Base-by-base conservation (phyloP, 2,888 invertebrate genomes). In the Pyrrhopygopsis socrates region DNA sequence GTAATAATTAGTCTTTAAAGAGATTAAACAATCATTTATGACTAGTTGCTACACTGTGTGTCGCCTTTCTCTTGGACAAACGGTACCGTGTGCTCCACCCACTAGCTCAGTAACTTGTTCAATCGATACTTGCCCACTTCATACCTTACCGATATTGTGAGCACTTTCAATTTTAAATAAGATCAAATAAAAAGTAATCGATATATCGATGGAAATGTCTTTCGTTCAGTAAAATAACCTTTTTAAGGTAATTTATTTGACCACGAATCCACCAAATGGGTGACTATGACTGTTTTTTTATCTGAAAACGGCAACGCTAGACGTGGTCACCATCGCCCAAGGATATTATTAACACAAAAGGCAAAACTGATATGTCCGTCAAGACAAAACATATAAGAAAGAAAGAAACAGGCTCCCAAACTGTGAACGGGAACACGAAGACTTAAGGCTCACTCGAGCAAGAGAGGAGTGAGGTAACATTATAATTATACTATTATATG, bases 11-110 rank as follows among this genome's bases (percentile, higher is more conserved):
- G 0, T 74, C 27, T 30, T 45, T 50, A 67, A 67, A 45, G 18
- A 68, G 68, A 41, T 30, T 1, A 70, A 58, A 41, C 58, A 70
- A 38, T 50, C 38, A 38, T 78, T 78, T 58, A 41, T 22, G 58
- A 18, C 78, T 78, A 11, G 63, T 34, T 5, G 34, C 22, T 20
- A 15, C 20, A 45, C 20, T 70, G 8, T 11, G n/a, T 76, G 15
- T 54, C 67, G 24, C 77, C 67, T 77, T 77, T 77, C 77, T 77
- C 77, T 77, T 73, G 9, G 29, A 73, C 34, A 8, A 73, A 58
- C n/a, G 50, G n/a, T 13, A 71, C 71, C 29, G 54, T 54, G 24
- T 24, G 27, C 63, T 63, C 30, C 29, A 30, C 20, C 63, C 30
- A 63, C 29, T 13, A 2, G 63, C 63, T 0, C 22, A 20, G 20